These are phyloP conservation scores for Glaucomys volans DNA, from an alignment of 2,113 vertebrate genomes.

Conservation along the genomic window DNA sequence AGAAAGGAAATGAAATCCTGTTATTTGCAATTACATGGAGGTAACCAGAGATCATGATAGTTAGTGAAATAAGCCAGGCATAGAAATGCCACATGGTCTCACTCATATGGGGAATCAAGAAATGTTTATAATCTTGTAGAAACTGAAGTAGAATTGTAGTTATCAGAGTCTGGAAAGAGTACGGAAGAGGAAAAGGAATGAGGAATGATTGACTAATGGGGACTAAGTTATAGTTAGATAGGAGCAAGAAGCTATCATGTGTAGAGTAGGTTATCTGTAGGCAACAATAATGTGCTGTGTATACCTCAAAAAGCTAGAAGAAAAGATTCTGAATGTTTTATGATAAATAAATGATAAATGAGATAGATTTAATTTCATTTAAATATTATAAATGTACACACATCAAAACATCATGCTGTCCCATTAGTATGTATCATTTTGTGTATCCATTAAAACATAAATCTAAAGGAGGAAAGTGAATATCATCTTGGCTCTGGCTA, in stretches of 20 bases:
- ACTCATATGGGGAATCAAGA: background rate
- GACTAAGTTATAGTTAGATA: background rate
- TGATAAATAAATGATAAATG: background rate
- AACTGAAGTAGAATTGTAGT: background rate
- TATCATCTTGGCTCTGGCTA: background rate
- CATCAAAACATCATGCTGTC: background rate
- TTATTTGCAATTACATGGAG: background rate
- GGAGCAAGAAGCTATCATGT: background rate
- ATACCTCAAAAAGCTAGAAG: background rate
- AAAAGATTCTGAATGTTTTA: background rate
- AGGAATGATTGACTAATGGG: background rate
- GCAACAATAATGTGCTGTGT: background rate
- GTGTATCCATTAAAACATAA: too few species aligned
- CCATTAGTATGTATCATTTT: background rate
- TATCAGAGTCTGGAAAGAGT: background rate
- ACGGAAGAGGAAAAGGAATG: too few species aligned
- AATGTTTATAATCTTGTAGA: background rate
- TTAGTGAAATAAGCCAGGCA: background rate
- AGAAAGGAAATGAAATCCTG: background rate
- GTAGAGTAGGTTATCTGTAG: background rate
- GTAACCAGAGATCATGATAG: background rate
- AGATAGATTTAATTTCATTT: too few species aligned
- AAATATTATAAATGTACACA: too few species aligned
- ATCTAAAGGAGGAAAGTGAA: background rate
- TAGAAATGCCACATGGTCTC: background rate